Evolutionary conservation across 2,797 vertebrate species (phyloP), one percentile per base, ranked within the genome.

Genomic region (Agapornis canus): DNA sequence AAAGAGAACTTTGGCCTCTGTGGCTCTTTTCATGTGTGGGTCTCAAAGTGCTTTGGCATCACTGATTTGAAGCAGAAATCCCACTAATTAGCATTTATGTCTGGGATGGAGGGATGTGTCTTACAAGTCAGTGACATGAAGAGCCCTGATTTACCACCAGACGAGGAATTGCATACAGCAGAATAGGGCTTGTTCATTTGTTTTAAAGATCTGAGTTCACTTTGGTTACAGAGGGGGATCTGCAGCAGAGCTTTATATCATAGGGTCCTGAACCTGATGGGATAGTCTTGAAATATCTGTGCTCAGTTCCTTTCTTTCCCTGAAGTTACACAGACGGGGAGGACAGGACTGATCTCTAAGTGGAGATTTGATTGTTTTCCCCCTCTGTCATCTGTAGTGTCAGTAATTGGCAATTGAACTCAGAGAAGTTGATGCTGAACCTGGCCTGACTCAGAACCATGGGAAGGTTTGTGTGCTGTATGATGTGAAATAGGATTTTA

Each of bases 31-130:
- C 80, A 64, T 52, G 37, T 76, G 63, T 19, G 49, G 77, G 54
- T 42, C 79, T 86, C 77, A 27, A 86, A 88, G 66, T 64, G 40
- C 40, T 91, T 68, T 56, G 76, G 32, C 4, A 0, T 72, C 51
- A 31, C 85, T 94, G 70, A 94, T 95, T 79, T 82, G 76, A 91
- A 94, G 80, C 69, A 86, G 89, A 91, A 91, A 94, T 66, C 11
- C 86, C n/a, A 6, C 40, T 96, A 94, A 92, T 96, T 91, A 91
- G 39, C 40, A 13, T 87, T 91, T 49, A 37, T 40, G 39, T 20
- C 82, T 72, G 49, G 49, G 88, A 63, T 54, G 47, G 63, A 94
- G 63, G 40, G 37, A 42, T 66, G 80, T 49, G 42, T 43, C 95
- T 88, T 86, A 77, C 80, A 31, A 81, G 66, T 65, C 69, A 49